Evolutionary conservation across 2,113 vertebrate species (phyloP).

Genomic region (Mesembrinibis cayennensis): DNA sequence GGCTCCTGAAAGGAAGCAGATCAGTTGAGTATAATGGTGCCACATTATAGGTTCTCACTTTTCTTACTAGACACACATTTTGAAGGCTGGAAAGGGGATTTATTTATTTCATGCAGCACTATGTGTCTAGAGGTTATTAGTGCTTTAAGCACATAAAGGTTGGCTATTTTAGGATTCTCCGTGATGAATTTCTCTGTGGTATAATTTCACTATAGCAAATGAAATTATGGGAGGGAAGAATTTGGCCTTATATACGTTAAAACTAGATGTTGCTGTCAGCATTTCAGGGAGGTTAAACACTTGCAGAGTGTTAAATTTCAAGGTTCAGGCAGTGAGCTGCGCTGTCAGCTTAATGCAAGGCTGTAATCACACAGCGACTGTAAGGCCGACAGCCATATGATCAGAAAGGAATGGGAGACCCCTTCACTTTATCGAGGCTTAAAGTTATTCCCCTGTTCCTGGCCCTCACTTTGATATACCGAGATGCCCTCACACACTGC

Average conservation of each 20-base stretch:
- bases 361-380: neutral
- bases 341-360: neutral
- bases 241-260: conserved; percentile 12
- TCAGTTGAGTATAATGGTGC: neutral
- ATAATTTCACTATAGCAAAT: neutral
- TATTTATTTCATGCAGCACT: conserved; percentile 18
- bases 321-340: neutral
- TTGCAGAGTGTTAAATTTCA: neutral
- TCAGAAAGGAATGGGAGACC: neutral
- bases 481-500: neutral
- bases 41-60: neutral
- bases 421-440: neutral
- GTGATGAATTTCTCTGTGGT: neutral
- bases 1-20: neutral
- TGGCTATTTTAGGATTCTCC: neutral
- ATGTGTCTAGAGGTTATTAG: neutral
- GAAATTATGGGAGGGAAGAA: neutral
- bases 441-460: neutral
- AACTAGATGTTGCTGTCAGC: conserved; percentile 14
- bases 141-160: neutral
- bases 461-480: neutral
- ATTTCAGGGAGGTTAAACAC: conserved; percentile 16
- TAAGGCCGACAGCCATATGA: neutral
- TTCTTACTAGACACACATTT: conserved; percentile 3
- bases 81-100: neutral